Conservation (phyloP, 1,140 invertebrate species). For the Brachystomella parvula region DNA sequence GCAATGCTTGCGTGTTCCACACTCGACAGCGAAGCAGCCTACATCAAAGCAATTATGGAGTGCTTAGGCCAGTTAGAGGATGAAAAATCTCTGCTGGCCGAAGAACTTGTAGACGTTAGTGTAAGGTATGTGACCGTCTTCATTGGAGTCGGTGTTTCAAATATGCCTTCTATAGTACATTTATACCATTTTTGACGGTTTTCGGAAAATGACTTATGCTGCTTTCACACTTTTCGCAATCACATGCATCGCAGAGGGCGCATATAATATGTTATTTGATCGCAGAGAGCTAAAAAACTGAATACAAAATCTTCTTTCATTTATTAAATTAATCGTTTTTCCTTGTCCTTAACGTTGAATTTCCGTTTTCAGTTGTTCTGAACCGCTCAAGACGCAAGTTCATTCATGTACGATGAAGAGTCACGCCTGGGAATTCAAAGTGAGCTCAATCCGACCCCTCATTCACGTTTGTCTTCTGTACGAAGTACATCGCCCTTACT, state of each 20-base stretch:
- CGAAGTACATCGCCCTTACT: constrained; percentile 64
- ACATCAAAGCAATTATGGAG: constrained; percentile 51
- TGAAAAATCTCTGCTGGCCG: constrained; percentile 58
- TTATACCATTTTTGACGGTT: too few relatives aligned
- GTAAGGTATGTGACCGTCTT: constrained; percentile 43
- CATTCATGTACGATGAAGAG: constrained; percentile 59
- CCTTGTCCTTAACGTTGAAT: too few relatives aligned
- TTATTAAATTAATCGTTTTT: too few relatives aligned
- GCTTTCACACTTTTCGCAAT: too few relatives aligned
- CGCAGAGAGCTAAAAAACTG: too few relatives aligned
- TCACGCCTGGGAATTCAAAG: constrained; percentile 58
- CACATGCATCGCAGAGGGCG: too few relatives aligned
- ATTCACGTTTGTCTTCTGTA: constrained; percentile 60
- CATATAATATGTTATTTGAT: not conserved
- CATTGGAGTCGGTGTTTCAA: too few relatives aligned
- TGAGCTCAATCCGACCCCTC: constrained; percentile 46
- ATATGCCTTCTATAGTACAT: too few relatives aligned
- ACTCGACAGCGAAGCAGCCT: constrained; percentile 14
- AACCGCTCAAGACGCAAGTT: constrained; percentile 52
- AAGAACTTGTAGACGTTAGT: constrained; percentile 57
- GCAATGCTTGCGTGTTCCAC: constrained; percentile 13
- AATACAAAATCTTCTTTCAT: too few relatives aligned
- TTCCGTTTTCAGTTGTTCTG: constrained; percentile 46
- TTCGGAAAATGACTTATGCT: too few relatives aligned
- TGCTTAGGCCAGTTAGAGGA: constrained; percentile 56